These are phyloP conservation scores for Xestia xanthographa DNA, from an alignment of 2,888 invertebrate species.

Conservation along the genomic window DNA sequence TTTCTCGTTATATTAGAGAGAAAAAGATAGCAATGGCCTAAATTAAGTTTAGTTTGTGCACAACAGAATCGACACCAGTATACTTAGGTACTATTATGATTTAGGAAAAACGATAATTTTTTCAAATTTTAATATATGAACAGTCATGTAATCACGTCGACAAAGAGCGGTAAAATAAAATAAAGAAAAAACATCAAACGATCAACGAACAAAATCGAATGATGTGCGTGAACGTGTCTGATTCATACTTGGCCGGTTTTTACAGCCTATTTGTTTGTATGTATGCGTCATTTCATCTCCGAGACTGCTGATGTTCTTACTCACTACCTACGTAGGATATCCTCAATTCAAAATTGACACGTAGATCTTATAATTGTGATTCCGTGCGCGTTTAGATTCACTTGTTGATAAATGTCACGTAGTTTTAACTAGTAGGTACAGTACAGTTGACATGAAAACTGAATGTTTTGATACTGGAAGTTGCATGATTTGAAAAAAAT, in stretches of 20 bases:
- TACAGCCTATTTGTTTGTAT: background rate
- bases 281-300: constrained; percentile 15
- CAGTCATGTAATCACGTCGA: background rate
- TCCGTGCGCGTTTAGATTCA: constrained; percentile 48
- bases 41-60: too few relatives aligned
- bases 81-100: too few relatives aligned
- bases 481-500: background rate
- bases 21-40: too few relatives aligned
- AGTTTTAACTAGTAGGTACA: background rate
- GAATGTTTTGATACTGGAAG: background rate
- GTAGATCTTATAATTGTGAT: constrained; percentile 55
- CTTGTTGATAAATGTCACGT: constrained; percentile 64
- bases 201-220: background rate
- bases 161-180: background rate
- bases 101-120: too few relatives aligned
- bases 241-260: background rate
- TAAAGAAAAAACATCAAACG: background rate
- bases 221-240: too few relatives aligned
- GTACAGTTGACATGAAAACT: constrained; percentile 49
- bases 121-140: too few relatives aligned
- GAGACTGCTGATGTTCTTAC: background rate
- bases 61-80: too few relatives aligned
- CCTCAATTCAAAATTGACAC: constrained; percentile 41
- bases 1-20: too few relatives aligned
- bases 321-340: constrained; percentile 49